phyloP scores from a whole-genome alignment of 2,888 invertebrate genomes.

The Amblyjoppa fuscipennis region DNA sequence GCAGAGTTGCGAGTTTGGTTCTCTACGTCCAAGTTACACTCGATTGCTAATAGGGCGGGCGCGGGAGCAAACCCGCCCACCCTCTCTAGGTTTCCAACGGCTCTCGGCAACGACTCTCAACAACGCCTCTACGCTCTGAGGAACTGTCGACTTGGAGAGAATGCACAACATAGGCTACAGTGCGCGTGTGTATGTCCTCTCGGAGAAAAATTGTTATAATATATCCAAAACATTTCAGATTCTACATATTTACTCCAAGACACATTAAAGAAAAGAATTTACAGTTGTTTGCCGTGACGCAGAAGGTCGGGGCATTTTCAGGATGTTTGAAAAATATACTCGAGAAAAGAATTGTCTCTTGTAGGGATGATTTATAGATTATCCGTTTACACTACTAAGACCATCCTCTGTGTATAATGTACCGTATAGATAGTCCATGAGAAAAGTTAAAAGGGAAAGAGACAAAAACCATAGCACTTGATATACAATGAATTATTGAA shows the following conservation, averaged over 20 bases:
- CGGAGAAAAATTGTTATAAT: too few species aligned
- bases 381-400: too few species aligned
- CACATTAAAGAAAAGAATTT: too few species aligned
- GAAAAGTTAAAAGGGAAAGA: not conserved
- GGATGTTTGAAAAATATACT: too few species aligned
- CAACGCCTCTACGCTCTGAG: not conserved
- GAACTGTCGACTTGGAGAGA: not conserved
- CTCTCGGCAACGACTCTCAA: not conserved
- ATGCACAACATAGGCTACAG: not conserved
- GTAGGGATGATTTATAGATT: not conserved
- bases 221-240: too few species aligned
- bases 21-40: conserved; percentile 65
- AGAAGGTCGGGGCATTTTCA: too few species aligned
- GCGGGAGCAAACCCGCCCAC: conserved; percentile 9
- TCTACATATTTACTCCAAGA: too few species aligned
- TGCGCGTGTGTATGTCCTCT: too few species aligned
- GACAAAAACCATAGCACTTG: not conserved
- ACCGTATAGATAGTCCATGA: not conserved
- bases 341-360: too few species aligned
- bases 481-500: not conserved
- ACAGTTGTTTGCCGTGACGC: too few species aligned
- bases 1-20: conserved; percentile 57
- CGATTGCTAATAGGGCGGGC: conserved; percentile 81
- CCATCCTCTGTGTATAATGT: not conserved
- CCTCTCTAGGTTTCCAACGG: conserved; percentile 18